A percentile compares a stretch with the other conserved stretches of the same genome.
phyloP scores from a whole-genome alignment of 2,888 invertebrate species.

The Allolobophora icterica region DNA sequence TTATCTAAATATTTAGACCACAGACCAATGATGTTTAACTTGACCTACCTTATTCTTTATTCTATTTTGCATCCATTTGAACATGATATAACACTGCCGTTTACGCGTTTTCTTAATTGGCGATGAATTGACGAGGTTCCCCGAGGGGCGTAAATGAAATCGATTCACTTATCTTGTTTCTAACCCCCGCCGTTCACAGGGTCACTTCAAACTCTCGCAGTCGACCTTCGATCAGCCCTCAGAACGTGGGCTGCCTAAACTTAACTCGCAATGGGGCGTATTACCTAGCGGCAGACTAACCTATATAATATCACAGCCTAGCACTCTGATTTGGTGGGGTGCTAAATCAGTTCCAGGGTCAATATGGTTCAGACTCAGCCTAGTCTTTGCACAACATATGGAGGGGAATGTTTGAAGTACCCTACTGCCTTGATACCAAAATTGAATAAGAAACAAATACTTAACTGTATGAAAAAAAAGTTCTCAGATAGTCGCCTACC shows the following conservation, averaged over 20 bases:
- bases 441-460: not conserved
- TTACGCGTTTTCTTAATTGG: not conserved
- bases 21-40: too few species aligned
- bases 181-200: not conserved
- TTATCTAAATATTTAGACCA: too few species aligned
- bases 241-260: too few species aligned
- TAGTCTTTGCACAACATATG: not conserved
- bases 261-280: not conserved
- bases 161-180: not conserved
- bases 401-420: not conserved
- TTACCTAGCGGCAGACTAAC: not conserved
- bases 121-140: not conserved
- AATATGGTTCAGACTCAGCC: not conserved
- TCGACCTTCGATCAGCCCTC: not conserved
- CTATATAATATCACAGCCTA: not conserved
- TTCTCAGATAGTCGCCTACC: not conserved
- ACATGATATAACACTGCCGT: not conserved
- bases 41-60: not conserved
- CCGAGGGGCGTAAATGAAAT: not conserved
- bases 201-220: not conserved
- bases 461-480: not conserved
- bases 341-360: not conserved
- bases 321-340: not conserved
- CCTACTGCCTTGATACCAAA: not conserved
- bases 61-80: not conserved